Evolutionary conservation across 2,888 invertebrate genomes (phyloP).

Genomic region (Leucoptera coffeella): DNA sequence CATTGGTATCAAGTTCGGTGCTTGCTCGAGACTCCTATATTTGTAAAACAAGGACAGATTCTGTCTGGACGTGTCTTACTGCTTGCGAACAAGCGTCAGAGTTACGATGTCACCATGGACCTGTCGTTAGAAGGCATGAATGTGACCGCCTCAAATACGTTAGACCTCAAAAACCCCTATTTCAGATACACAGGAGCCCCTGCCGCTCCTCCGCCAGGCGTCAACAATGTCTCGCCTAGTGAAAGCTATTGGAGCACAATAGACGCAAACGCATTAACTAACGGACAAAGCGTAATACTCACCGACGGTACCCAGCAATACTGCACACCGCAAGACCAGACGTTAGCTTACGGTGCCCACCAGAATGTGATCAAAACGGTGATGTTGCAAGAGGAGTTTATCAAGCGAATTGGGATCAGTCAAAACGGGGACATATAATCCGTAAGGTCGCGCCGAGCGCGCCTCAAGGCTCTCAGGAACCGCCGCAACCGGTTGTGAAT

Average conservation of each 20-base stretch:
- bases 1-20: conserved; percentile 99
- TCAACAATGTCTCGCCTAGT: conserved; percentile 85
- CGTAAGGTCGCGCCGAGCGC: conserved; percentile 43
- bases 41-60: conserved; percentile 90
- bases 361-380: conserved; percentile 47
- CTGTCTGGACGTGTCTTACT: conserved; percentile 83
- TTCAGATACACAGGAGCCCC: conserved; percentile 94
- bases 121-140: conserved; percentile 84
- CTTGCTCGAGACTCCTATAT: conserved; percentile 86
- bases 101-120: conserved; percentile 97
- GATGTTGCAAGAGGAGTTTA: conserved; percentile 48
- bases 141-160: conserved; percentile 79
- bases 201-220: conserved; percentile 87
- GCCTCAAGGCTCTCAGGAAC: conserved; percentile 44
- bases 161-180: conserved; percentile 98
- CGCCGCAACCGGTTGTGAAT: conserved; percentile 49
- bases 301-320: conserved; percentile 36
- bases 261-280: conserved; percentile 56
- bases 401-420: conserved; percentile 47
- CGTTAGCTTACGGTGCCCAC: conserved; percentile 29
- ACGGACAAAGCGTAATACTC: conserved; percentile 36
- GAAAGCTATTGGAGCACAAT: conserved; percentile 87
- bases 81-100: conserved; percentile 92
- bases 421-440: conserved; percentile 51
- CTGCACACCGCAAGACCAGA: conserved; percentile 31